Evolutionary conservation across 2,113 vertebrate species (phyloP).

Genomic region (Laticauda colubrina): DNA sequence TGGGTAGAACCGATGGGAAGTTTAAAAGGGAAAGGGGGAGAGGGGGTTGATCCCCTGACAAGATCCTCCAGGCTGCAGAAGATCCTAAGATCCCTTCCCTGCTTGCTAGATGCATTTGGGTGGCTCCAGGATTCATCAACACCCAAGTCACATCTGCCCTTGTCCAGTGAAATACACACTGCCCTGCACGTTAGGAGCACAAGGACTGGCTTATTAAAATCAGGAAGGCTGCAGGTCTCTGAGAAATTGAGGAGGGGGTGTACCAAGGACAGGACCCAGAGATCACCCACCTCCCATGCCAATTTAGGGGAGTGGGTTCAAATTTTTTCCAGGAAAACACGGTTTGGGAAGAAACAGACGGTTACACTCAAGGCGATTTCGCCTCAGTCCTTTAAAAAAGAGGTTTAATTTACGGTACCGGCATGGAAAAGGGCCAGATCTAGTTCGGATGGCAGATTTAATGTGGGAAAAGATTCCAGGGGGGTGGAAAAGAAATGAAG

Average conservation of each 20-base stretch:
- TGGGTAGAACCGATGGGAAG: neutral
- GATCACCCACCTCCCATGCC: neutral
- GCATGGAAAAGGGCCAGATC: neutral
- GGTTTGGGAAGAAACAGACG: neutral
- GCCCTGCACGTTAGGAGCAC: neutral
- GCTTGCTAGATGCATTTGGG: neutral
- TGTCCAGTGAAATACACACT: neutral
- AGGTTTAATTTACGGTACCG: neutral
- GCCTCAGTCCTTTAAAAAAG: neutral
- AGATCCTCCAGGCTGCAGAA: neutral
- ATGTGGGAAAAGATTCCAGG: neutral
- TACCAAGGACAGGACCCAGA: rapidly evolving
- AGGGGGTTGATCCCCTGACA: neutral
- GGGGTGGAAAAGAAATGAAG: neutral
- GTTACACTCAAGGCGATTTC: neutral
- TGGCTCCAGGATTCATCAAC: neutral
- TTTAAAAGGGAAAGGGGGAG: neutral
- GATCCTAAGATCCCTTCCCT: neutral
- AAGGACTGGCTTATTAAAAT: neutral
- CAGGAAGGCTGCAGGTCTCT: neutral
- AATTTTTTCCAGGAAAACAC: neutral
- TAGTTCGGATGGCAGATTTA: neutral
- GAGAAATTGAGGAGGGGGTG: neutral
- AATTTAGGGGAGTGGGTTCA: neutral
- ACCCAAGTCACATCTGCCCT: neutral